Evolutionary conservation across 2,888 invertebrate genomes (phyloP).

Genomic region (Napeogenes inachia): DNA sequence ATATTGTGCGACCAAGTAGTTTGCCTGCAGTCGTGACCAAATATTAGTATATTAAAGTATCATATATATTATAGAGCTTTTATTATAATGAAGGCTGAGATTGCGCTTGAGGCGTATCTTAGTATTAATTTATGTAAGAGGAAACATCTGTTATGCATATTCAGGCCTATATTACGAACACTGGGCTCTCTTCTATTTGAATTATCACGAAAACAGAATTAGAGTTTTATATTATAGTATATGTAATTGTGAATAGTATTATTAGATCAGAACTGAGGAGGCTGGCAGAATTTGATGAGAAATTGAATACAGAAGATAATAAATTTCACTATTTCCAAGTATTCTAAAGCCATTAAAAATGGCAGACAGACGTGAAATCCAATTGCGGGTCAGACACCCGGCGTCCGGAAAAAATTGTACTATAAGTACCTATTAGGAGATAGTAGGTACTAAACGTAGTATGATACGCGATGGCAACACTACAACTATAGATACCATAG

Average conservation of each 20-base stretch:
- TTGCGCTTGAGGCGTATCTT: slow-evolving; percentile 6
- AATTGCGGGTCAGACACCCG: slow-evolving; percentile 14
- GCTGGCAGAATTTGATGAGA: neutral
- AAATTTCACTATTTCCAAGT: neutral
- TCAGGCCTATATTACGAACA: slow-evolving; percentile 50
- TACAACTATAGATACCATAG: too few species aligned
- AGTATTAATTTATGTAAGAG: slow-evolving; percentile 52
- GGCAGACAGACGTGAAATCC: slow-evolving; percentile 16
- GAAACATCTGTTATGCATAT: slow-evolving; percentile 55
- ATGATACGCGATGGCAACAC: too few species aligned
- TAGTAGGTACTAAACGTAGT: too few species aligned
- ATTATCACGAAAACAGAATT: slow-evolving; percentile 7
- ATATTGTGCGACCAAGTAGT: too few species aligned
- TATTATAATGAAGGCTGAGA: too few species aligned
- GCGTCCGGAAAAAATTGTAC: neutral
- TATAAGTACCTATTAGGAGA: neutral
- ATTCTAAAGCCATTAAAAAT: slow-evolving; percentile 9
- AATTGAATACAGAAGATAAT: neutral
- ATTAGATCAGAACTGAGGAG: slow-evolving; percentile 5
- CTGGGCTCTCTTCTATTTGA: slow-evolving; percentile 32
- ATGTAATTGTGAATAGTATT: neutral
- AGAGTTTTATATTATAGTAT: too few species aligned
- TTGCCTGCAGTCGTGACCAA: too few species aligned
- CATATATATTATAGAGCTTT: too few species aligned
- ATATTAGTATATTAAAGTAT: too few species aligned